Base-by-base conservation (phyloP, 2,888 invertebrate species). In the Agrochola lychnidis region DNA sequence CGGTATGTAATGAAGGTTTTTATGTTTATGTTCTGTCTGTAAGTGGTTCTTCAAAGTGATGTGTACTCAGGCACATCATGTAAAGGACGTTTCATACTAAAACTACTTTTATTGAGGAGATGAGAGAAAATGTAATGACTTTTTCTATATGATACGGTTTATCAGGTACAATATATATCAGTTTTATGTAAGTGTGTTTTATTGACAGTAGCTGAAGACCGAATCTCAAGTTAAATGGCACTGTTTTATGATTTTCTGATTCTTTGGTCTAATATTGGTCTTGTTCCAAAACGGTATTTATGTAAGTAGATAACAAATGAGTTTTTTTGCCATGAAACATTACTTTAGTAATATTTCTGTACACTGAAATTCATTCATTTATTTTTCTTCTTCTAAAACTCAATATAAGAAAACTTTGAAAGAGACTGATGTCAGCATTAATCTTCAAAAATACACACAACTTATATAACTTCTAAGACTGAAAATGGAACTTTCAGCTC, bases 41-140 rank as follows among this genome's bases (percentile, higher is more conserved):
- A 66, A 80, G 84, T 80, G 62, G 72, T 72, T 79, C 14, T 61
- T 82, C 83, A 82, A 77, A 63, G 57, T 57, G 69, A 67, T 83
- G 62, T 83, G 36, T 68, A 25, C 53, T 25, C 7, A 16, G 14
- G 30, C 25, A 78, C 53, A 9, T 76, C 51, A 45, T 69, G 36
- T 64, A 51, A 59, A 83, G 22, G 42, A n/a, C 53, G 53, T 78
- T 61, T 30, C 48, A 45, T 66, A 53, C 59, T 66, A 19, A 76
- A 56, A 82, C 66, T 61, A 40, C 25, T 67, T 76, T 83, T 78
- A 83, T 67, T 78, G 64, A 40, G 22, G 30, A n/a, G 14, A 36
- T 62, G 9, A 40, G n/a, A 25, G 36, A 81, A 63, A 30, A 45
- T 48, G 14, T 48, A n/a, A 51, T 40, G 19, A 10, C 10, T 51